Percentiles rank a stretch among this genome's conserved stretches.
These are phyloP conservation scores for Teleogryllus oceanicus DNA, from an alignment of 2,888 invertebrate species.

Conservation along the genomic window DNA sequence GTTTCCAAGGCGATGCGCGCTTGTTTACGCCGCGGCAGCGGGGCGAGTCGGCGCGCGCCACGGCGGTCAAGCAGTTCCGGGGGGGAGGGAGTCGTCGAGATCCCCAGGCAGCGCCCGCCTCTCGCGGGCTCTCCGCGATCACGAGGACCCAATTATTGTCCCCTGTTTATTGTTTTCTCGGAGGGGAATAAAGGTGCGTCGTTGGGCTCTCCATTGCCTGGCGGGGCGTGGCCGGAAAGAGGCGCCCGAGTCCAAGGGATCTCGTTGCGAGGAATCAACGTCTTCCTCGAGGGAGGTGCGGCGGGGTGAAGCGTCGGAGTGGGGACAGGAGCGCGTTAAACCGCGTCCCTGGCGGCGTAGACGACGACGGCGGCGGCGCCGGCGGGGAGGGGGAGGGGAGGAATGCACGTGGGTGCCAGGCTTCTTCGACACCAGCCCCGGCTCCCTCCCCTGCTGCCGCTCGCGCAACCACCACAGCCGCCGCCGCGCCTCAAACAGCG, in stretches of 20 bases:
- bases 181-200: background rate
- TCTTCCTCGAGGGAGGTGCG: background rate
- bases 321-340: too few relatives aligned
- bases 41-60: background rate
- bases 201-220: background rate
- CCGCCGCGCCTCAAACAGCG: too few relatives aligned
- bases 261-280: background rate
- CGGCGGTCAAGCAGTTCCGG: background rate
- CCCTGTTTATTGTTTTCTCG: constrained; percentile 6
- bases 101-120: background rate
- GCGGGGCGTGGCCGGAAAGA: background rate
- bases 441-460: too few relatives aligned
- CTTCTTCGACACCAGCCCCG: too few relatives aligned
- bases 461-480: too few relatives aligned
- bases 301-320: too few relatives aligned
- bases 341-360: too few relatives aligned
- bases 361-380: too few relatives aligned
- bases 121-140: background rate
- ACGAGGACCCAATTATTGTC: constrained; percentile 6
- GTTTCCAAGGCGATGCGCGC: background rate
- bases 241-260: background rate
- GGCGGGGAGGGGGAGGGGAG: too few relatives aligned
- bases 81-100: background rate
- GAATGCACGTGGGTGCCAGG: too few relatives aligned
- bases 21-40: background rate